Base-by-base conservation (phyloP, 1,140 invertebrate species). In the Drosophila pachea region DNA sequence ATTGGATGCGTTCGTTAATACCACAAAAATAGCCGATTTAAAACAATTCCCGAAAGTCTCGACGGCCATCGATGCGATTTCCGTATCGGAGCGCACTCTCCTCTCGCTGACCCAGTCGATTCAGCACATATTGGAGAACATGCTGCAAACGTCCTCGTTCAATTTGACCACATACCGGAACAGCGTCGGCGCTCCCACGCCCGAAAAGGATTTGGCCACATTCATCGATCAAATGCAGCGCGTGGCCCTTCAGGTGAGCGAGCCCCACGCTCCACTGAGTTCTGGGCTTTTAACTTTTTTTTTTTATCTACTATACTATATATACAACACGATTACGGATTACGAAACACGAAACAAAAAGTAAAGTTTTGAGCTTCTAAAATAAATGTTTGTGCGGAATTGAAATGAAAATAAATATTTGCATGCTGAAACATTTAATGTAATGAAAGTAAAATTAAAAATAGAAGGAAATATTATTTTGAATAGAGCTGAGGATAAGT, bases 181-280 rank as follows among this genome's bases (percentile, higher is more conserved):
- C 12, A 90, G 91, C 59, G 90, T 92, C 52, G 92, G 92, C 59
- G 92, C 92, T n/a, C 91, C 93, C n/a, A 91, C 95, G 43, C 91
- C 94, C 6, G 92, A 92, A 47, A 94, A 93, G 82, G 94, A 95
- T 88, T 87, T 95, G 43, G 92, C 91, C 43, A 93, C 94, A 2
- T 91, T 95, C 53, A 92, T 94, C 11, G 93, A 95, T 82, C 94
- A 95, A 86, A 89, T 95, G 60, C 92, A 94, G 64, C 93, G 93
- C 67, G 92, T 95, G 32, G 93, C 93, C 2, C 91, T 93, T 33
- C 94, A 95, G 90, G 91, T 95, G 74, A 91, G 71, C 31, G 22
- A 53, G 8, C 14, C 4, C 84, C 2, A 64, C n/a, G 9, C 7
- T 11, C 31, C 22, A 22, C 22, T 22, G 22, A 22, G 22, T 3